Evolutionary conservation across 2,888 invertebrate genomes (phyloP).

Genomic region (Micoletzkya japonica): DNA sequence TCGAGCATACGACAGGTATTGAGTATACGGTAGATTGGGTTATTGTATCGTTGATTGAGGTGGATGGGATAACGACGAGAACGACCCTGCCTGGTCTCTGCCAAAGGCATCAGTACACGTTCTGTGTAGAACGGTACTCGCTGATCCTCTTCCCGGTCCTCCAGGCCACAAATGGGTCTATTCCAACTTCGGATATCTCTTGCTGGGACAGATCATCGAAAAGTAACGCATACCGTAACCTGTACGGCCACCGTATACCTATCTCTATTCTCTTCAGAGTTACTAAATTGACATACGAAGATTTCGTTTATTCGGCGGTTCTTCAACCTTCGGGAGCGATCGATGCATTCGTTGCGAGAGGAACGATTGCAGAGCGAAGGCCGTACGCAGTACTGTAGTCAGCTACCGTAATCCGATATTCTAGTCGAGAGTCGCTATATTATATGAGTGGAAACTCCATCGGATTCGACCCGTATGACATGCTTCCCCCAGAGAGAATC

Average conservation of each 20-base stretch:
- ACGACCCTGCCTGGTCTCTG: constrained; percentile 62
- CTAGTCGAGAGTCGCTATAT: constrained; percentile 59
- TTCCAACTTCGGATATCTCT: constrained; percentile 62
- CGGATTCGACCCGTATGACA: constrained; percentile 63
- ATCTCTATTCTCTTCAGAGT: neutral
- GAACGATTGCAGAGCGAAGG: constrained; percentile 10
- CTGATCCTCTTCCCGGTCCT: constrained; percentile 12
- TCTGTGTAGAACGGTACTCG: constrained; percentile 35
- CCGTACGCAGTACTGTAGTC: too few relatives aligned
- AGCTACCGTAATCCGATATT: neutral
- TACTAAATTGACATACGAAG: constrained; percentile 17
- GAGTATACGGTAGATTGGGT: constrained; percentile 55
- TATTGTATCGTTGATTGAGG: constrained; percentile 33
- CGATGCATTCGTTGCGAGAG: constrained; percentile 18
- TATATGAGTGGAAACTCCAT: constrained; percentile 60
- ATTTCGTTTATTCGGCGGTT: constrained; percentile 18
- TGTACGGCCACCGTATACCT: neutral
- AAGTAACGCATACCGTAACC: neutral
- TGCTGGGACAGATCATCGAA: constrained; percentile 54
- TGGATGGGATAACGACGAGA: constrained; percentile 60
- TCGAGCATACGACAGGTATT: constrained; percentile 60
- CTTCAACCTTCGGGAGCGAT: constrained; percentile 3
- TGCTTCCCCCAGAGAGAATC: constrained; percentile 59
- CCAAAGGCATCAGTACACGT: constrained; percentile 50
- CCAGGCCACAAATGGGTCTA: constrained; percentile 40